Conservation (phyloP, 1,140 invertebrate genomes). For the Aculops lycopersici region DNA sequence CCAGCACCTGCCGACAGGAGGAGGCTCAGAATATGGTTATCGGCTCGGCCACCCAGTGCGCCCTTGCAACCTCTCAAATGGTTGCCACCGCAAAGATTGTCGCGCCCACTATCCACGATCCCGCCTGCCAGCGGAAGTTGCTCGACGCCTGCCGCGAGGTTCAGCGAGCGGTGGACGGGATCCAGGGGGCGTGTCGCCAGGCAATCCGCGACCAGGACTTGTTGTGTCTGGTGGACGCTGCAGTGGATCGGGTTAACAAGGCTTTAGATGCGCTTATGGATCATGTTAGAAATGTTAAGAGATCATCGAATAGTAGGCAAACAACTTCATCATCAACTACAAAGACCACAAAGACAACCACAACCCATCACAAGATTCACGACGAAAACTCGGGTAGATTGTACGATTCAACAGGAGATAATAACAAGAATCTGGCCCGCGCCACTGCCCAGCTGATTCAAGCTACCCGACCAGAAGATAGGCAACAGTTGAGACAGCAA, state of each 20-base stretch:
- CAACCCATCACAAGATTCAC: too few species aligned
- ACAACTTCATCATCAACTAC: too few species aligned
- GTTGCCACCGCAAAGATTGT: slow-evolving; percentile 78
- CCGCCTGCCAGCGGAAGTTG: slow-evolving; percentile 70
- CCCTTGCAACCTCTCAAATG: slow-evolving; percentile 76
- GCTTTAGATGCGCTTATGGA: slow-evolving; percentile 62
- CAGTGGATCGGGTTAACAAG: slow-evolving; percentile 55
- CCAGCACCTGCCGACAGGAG: slow-evolving; percentile 38
- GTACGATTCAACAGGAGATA: too few species aligned
- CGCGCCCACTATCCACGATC: slow-evolving; percentile 39
- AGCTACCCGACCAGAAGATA: too few species aligned
- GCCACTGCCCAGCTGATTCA: slow-evolving; percentile 11
- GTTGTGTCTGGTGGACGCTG: slow-evolving; percentile 38
- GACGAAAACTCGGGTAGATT: too few species aligned
- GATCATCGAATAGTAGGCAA: too few species aligned
- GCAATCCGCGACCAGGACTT: slow-evolving; percentile 17
- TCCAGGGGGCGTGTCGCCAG: slow-evolving; percentile 39
- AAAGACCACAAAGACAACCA: too few species aligned
- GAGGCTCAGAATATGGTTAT: slow-evolving; percentile 46
- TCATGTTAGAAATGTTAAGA: slow-evolving; percentile 38
- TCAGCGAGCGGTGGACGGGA: slow-evolving; percentile 52
- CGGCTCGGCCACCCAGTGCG: slow-evolving; percentile 72
- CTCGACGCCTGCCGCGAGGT: slow-evolving; percentile 71
- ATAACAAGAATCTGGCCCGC: too few species aligned
- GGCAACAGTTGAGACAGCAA: too few species aligned